phyloP scores from a whole-genome alignment of 2,113 vertebrate species.

The Epinephelus lanceolatus region DNA sequence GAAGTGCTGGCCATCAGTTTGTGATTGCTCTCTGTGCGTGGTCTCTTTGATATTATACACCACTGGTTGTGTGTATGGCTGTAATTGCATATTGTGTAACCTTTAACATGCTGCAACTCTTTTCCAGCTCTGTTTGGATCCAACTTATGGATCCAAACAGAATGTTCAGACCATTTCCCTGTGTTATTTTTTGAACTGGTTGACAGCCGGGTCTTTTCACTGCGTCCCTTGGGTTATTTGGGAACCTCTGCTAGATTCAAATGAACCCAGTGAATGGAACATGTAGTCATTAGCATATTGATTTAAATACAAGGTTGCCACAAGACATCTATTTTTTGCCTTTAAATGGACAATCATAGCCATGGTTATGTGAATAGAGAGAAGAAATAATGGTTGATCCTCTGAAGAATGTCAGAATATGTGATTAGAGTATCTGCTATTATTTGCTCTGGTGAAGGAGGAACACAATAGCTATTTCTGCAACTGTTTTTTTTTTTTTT shows the following conservation, averaged over 20 bases:
- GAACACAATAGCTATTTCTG: not conserved
- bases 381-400: slow-evolving; percentile 8
- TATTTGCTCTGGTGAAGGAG: not conserved
- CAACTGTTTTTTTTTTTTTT: not conserved
- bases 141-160: slow-evolving; percentile 26
- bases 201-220: slow-evolving; percentile 79
- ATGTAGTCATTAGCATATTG: slow-evolving; percentile 83
- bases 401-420: not conserved
- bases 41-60: slow-evolving; percentile 28
- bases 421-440: not conserved
- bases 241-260: slow-evolving; percentile 73
- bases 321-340: slow-evolving; percentile 62
- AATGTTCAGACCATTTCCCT: slow-evolving; percentile 28
- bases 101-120: slow-evolving; percentile 16
- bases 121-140: not conserved
- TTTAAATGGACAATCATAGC: slow-evolving; percentile 72
- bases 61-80: slow-evolving; percentile 5
- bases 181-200: slow-evolving; percentile 62
- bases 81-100: slow-evolving; percentile 40
- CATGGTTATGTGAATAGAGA: slow-evolving; percentile 46
- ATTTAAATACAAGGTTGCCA: slow-evolving; percentile 78
- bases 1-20: slow-evolving; percentile 50
- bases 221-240: slow-evolving; percentile 78
- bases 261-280: slow-evolving; percentile 78
- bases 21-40: slow-evolving; percentile 8